These are phyloP conservation scores for Xestobium rufovillosum DNA, from an alignment of 2,888 invertebrate genomes.

Conservation along the genomic window DNA sequence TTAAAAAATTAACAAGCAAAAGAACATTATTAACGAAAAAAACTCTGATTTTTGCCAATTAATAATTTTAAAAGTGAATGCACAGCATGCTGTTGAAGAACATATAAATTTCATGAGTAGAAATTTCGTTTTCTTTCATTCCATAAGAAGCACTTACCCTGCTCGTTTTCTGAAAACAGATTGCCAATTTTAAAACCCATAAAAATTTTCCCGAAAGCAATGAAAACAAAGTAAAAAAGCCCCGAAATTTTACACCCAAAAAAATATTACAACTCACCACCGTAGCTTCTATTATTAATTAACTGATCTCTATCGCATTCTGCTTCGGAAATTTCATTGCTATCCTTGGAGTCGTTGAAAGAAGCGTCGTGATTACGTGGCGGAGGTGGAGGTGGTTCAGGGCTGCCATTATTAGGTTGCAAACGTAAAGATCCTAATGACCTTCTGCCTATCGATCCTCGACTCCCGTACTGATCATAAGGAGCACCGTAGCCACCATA, in stretches of 20 bases:
- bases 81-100: no score
- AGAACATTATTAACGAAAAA: no score
- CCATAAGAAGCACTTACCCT: constrained; percentile 42
- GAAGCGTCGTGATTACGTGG: constrained; percentile 77
- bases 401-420: constrained; percentile 52
- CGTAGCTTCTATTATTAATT: constrained; percentile 72
- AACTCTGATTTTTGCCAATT: no score
- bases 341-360: constrained; percentile 90
- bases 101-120: no score
- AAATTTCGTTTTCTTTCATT: no score
- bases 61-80: no score
- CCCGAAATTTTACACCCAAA: constrained; percentile 8
- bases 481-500: constrained; percentile 74
- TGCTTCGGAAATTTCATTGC: constrained; percentile 89
- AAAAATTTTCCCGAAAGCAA: neutral
- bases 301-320: constrained; percentile 81
- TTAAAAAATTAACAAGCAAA: no score
- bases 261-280: constrained; percentile 55
- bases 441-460: constrained; percentile 64
- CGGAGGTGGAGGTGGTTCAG: constrained; percentile 62
- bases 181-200: constrained; percentile 20
- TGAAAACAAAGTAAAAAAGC: neutral
- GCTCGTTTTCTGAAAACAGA: constrained; percentile 44
- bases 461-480: constrained; percentile 83
- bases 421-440: constrained; percentile 49